Base-by-base conservation (phyloP, 2,797 vertebrate species). In the Sebastiscus albofasciatus region DNA sequence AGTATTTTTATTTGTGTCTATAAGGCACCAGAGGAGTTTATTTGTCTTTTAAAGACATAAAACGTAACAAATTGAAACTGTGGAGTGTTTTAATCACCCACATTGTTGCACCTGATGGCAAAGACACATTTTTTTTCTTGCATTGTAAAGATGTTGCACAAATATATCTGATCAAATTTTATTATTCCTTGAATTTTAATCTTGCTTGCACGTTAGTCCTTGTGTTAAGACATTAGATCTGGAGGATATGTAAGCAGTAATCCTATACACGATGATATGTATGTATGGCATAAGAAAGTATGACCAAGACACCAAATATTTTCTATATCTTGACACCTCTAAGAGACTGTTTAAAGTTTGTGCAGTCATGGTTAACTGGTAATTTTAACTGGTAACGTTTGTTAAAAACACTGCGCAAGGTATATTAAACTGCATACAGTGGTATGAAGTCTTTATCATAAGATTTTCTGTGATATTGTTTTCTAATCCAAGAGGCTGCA, bases 1-100 rank as follows among this genome's bases (percentile, higher is more conserved):
- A 4, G 13, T 74, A 64, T 84, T 86, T 89, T 83, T 85, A 69
- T 70, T 72, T 59, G 34, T 81, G 67, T 54, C 31, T 70, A 0
- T 49, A 9, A 64, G 69, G 58, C 8, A 54, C 77, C 24, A 16
- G 67, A 56, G 3, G 6, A 67, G 22, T 26, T n/a, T 70, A 31
- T 82, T 4, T 1, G 2, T 68, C 27, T 81, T 88, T 84, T 81
- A 70, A 64, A 66, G 14, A 26, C 1, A 0, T 67, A 14, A 56
- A 75, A 74, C 18, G 0, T 24, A 52, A 46, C 9, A 5, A 49
- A n/a, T 31, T 18, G 18, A 61, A 36, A 56, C 26, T 24, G 42
- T 67, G 55, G 24, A 65, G 26, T 42, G 39, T 42, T 42, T 26
- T 60, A 5, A 54, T 76, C 42, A 2, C 2, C 4, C 29, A 24